phyloP scores from a whole-genome alignment of 2,113 vertebrate genomes.

The Sylvietta virens region DNA sequence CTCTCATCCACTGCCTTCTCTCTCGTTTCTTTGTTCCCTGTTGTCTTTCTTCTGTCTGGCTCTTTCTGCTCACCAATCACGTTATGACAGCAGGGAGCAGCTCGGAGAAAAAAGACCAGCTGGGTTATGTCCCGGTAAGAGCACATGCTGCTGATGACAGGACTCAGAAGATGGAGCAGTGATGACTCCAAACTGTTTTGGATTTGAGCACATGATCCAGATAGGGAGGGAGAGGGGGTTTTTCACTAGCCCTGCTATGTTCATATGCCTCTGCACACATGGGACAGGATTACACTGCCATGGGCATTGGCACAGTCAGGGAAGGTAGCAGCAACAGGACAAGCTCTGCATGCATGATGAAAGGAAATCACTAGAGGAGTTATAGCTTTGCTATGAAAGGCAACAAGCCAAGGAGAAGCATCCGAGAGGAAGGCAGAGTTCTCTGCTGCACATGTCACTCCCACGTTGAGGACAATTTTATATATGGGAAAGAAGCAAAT shows the following conservation, averaged over 20 bases:
- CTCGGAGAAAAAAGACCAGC: not conserved
- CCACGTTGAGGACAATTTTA: not conserved
- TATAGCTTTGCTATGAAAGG: not conserved
- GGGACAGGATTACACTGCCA: not conserved
- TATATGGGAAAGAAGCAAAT: not conserved
- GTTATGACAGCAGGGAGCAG: fast-evolving
- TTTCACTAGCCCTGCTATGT: not conserved
- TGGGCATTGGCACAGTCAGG: not conserved
- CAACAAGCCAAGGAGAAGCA: not conserved
- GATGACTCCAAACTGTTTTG: not conserved
- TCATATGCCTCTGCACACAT: not conserved
- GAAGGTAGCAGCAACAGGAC: not conserved
- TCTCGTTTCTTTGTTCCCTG: not conserved
- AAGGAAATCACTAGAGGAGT: not conserved
- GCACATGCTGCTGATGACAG: not conserved
- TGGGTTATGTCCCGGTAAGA: not conserved
- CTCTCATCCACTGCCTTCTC: not conserved
- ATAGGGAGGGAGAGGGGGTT: not conserved
- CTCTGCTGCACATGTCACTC: not conserved
- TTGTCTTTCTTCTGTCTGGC: not conserved
- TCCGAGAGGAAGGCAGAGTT: not conserved
- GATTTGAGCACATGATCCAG: not conserved
- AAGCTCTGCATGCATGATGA: not conserved
- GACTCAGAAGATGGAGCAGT: not conserved
- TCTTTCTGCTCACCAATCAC: not conserved